Conservation (phyloP, 2,888 invertebrate species). For the Noctua comes region DNA sequence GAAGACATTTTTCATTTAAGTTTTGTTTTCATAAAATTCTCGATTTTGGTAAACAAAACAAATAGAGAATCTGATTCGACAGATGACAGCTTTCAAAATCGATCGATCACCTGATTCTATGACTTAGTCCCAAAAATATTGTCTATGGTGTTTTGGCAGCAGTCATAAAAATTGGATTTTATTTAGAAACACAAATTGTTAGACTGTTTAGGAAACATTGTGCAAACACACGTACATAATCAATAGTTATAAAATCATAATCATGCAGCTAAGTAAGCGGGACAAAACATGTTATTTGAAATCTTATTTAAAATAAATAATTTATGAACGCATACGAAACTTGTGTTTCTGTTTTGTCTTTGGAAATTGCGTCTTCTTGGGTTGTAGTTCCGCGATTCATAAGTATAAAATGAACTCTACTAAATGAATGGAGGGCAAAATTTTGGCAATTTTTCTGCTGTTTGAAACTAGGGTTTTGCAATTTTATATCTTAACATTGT, state of each 20-base stretch:
- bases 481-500: background rate
- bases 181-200: background rate
- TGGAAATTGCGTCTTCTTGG: conserved; percentile 57
- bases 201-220: background rate
- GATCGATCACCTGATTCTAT: conserved; percentile 37
- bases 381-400: background rate
- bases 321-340: conserved; percentile 37
- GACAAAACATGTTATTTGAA: background rate
- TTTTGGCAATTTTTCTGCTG: background rate
- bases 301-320: background rate
- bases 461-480: background rate
- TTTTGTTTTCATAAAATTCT: background rate
- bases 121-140: background rate
- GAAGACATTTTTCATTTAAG: conserved; percentile 76
- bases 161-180: background rate
- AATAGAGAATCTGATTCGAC: background rate
- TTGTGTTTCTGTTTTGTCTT: conserved; percentile 44
- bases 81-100: conserved; percentile 33
- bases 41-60: conserved; percentile 45
- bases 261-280: background rate
- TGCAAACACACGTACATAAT: too few species aligned
- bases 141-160: conserved; percentile 24
- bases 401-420: background rate
- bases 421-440: background rate
- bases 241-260: background rate